These are phyloP conservation scores for Troides oblongomaculatus DNA, from an alignment of 2,888 invertebrate genomes.

Conservation along the genomic window DNA sequence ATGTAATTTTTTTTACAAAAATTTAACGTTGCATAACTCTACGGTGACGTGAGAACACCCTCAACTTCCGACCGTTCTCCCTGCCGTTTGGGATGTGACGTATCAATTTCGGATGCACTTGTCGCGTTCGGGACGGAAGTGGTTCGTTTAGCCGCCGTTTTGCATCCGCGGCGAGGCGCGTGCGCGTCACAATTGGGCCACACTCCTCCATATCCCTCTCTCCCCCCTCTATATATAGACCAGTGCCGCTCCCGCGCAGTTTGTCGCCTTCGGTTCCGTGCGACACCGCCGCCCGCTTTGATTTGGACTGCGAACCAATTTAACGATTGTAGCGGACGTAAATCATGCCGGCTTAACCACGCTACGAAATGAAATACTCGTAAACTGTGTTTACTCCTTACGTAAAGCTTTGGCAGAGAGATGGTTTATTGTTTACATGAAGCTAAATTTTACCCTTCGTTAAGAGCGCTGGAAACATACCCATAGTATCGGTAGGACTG, in stretches of 20 bases:
- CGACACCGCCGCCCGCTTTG: conserved; percentile 20
- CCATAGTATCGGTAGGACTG: no score
- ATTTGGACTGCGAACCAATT: conserved; percentile 10
- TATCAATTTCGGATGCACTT: conserved; percentile 59
- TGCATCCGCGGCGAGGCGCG: conserved; percentile 54
- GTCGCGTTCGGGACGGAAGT: conserved; percentile 56
- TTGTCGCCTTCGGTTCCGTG: conserved; percentile 23
- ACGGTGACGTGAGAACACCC: conserved; percentile 16
- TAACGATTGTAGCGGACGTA: neutral
- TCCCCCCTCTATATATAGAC: conserved; percentile 49
- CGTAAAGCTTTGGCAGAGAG: no score
- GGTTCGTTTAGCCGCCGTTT: conserved; percentile 60
- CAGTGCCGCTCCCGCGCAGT: conserved; percentile 44
- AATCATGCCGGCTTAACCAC: neutral
- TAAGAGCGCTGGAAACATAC: no score
- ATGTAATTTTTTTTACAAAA: no score
- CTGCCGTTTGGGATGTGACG: conserved; percentile 26
- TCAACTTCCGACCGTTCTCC: conserved; percentile 22
- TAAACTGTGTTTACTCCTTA: no score
- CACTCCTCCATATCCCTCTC: conserved; percentile 33
- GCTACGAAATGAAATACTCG: neutral
- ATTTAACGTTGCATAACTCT: neutral
- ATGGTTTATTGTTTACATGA: no score
- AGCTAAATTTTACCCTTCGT: no score
- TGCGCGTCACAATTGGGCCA: conserved; percentile 49